Evolutionary conservation across 92 coral and sea anemone genomes (phyloP), one percentile per base, ranked within the genome.

Genomic region (Pocillopora grandis): DNA sequence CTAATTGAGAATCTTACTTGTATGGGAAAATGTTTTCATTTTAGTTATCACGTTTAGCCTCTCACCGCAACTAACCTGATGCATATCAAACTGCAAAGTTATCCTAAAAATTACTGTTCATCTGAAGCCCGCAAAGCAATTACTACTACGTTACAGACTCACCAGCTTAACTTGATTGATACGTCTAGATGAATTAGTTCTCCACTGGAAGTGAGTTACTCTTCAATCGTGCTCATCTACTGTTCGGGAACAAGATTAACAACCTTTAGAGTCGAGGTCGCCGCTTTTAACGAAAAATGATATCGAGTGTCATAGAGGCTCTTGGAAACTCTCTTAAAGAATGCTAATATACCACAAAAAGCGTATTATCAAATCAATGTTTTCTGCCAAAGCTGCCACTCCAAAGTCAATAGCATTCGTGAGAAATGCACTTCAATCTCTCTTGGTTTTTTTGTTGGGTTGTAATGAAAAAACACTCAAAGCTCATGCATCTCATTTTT

Each of bases 341-440:
- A 83, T 83, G 86, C 80, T 72, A 83, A 74, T 8, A 74, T 8
- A 83, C 69, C 20, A 63, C 68, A 12, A 66, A 62, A 72, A 62
- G 63, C n/a, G 56, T 80, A 49, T 63, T 73, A 83, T 63, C 62
- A 63, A 75, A 83, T 83, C 71, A 37, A 17, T 63, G 65, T 75
- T 31, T 65, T 62, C 64, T 73, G 86, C 48, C 86, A 73, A 20
- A 65, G 18, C 65, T 83, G 80, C 86, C 86, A 73, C 65, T 73
- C 69, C 66, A 83, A 70, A 52, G 23, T 83, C 79, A 75, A 83
- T 62, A 83, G 78, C 86, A 83, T 83, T 83, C 86, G 72, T 2
- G 20, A 12, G 74, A 74, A 71, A n/a, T 49, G 63, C 52, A 57
- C 14, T 83, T 35, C 52, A 27, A 23, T 61, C 62, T 75, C 86